Evolutionary conservation across 2,113 vertebrate species (phyloP), one percentile per base, ranked within the genome.

Genomic region (Protomyctophum bolini): DNA sequence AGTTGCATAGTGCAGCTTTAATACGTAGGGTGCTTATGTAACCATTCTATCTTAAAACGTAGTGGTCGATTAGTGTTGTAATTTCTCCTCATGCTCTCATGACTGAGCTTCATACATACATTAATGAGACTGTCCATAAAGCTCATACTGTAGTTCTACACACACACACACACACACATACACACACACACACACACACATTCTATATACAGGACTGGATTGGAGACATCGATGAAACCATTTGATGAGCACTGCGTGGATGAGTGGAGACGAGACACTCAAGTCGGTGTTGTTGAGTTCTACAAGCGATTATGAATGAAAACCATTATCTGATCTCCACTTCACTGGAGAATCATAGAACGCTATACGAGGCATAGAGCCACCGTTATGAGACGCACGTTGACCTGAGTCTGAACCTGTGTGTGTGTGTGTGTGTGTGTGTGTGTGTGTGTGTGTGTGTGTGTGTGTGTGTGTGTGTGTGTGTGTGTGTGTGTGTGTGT

Each of bases 211-310:
- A 21, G 21, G 21, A 21, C 21, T 21, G 21, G 51, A n/a, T 6
- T 1, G 12, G 2, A 54, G 10, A 10, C 10, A n/a, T 12, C 1
- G 11, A 54, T 6, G 33, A 46, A 10, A 48, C 21, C 46, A 2
- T 52, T 14, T 58, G 15, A 77, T 62, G 48, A 54, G 55, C 11
- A 71, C 82, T 55, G 7, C 57, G 54, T 64, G 50, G 14, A 75
- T 72, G 21, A 59, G 52, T 55, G 55, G 41, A 29, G 46, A 69
- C 55, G 21, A 21, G 21, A 21, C 21, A 2, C 21, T 21, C 21
- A 21, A 1, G 21, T 21, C 21, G 21, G 21, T 21, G 21, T 21
- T 21, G 21, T 21, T 21, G 21, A 21, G 33, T 41, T 6, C 33
- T 41, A 41, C 33, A 41, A 41, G 5, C 33, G 33, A 41, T 41